Conservation (phyloP, 2,888 invertebrate genomes). For the Oconnorella tubifera region DNA sequence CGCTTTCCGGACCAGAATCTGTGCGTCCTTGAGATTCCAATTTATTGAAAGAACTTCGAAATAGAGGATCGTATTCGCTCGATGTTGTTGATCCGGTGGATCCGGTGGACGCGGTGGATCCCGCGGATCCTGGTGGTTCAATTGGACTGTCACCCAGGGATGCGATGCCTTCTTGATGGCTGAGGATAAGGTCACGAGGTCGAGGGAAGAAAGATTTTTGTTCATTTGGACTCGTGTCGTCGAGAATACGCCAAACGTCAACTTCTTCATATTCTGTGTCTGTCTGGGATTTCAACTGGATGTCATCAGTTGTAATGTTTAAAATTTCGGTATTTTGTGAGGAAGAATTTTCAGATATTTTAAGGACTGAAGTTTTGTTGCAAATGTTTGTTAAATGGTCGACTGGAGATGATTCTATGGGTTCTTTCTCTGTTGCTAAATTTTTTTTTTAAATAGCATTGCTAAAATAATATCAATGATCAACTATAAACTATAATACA, state of each 20-base stretch:
- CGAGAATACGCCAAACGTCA: neutral
- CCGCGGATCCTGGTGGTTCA: neutral
- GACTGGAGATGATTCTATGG: too few relatives aligned
- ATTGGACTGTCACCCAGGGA: slow-evolving; percentile 5
- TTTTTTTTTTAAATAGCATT: too few relatives aligned
- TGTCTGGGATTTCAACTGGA: neutral
- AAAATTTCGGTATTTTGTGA: too few relatives aligned
- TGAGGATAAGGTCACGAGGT: slow-evolving; percentile 13
- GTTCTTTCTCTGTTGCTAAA: too few relatives aligned
- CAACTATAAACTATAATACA: too few relatives aligned
- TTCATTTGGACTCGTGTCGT: slow-evolving; percentile 1
- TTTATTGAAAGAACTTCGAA: neutral
- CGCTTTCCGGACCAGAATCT: neutral
- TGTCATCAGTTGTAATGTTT: too few relatives aligned
- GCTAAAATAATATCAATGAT: too few relatives aligned
- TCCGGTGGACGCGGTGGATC: neutral
- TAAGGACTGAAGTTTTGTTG: too few relatives aligned
- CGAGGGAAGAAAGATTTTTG: slow-evolving; percentile 27
- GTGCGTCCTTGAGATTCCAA: neutral
- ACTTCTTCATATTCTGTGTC: neutral
- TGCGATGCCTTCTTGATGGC: neutral
- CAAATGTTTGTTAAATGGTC: too few relatives aligned
- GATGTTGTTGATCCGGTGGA: neutral
- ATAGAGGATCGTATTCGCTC: neutral
- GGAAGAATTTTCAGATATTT: too few relatives aligned